These are phyloP conservation scores for Sinocyclocheilus anophthalmus DNA, from an alignment of 2,113 vertebrate genomes.

Conservation along the genomic window DNA sequence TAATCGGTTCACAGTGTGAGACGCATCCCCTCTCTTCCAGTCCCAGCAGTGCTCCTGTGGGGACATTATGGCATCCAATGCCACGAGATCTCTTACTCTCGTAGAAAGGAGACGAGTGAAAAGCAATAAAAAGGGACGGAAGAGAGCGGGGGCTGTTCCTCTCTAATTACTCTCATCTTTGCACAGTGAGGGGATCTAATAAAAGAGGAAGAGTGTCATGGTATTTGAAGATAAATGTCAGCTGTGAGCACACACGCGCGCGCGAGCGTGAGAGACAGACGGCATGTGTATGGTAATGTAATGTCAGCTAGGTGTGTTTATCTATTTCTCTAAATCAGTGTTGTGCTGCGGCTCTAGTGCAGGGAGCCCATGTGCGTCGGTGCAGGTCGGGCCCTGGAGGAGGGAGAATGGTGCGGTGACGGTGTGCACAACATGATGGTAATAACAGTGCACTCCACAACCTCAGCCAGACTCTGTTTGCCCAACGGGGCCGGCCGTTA, in stretches of 20 bases:
- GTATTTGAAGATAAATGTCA: constrained; percentile 59
- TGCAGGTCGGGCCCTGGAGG: constrained; percentile 20
- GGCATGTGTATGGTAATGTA: constrained; percentile 29
- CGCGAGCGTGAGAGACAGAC: constrained; percentile 11
- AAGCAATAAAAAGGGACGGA: constrained; percentile 47
- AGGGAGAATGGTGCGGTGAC: not conserved
- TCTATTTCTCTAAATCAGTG: constrained; percentile 35
- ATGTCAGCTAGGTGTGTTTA: constrained; percentile 37
- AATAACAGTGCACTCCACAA: constrained; percentile 24
- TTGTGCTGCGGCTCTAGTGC: constrained; percentile 7
- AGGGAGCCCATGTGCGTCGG: constrained; percentile 3
- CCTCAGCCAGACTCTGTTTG: constrained; percentile 31
- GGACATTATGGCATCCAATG: not conserved
- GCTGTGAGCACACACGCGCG: constrained; percentile 2
- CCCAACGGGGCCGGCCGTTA: constrained; percentile 40
- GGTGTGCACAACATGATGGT: not conserved
- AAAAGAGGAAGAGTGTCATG: constrained; percentile 32
- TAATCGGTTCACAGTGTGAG: not conserved
- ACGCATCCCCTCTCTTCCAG: not conserved
- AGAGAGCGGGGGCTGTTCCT: constrained; percentile 1
- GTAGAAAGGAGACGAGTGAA: constrained; percentile 39
- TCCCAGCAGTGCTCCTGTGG: not conserved
- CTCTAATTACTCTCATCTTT: constrained; percentile 57
- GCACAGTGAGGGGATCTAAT: constrained; percentile 44
- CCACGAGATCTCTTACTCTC: constrained; percentile 3